Conservation (phyloP, 2,797 vertebrate genomes). For the Octomys mimax region DNA sequence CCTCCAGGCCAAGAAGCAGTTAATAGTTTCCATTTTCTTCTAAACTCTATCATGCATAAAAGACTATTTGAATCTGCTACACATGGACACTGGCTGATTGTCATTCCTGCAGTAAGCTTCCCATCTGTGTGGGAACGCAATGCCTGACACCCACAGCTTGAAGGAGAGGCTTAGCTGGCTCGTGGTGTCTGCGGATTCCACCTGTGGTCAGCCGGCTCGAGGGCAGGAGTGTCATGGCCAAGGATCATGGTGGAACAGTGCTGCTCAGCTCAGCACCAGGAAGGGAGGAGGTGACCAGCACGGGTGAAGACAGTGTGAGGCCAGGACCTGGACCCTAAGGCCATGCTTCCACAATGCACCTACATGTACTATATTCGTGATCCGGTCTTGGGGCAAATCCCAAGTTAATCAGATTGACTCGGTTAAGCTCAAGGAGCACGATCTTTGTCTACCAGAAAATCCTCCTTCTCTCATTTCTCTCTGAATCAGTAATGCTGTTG, state of each 20-base stretch:
- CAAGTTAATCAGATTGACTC: not conserved
- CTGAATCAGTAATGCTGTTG: not conserved
- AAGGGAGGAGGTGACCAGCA: not conserved
- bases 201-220: not conserved
- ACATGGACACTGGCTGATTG: not conserved
- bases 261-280: not conserved
- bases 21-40: not conserved
- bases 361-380: not conserved
- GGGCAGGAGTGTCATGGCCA: not conserved
- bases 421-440: not conserved
- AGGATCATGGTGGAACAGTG: not conserved
- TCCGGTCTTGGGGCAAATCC: not conserved
- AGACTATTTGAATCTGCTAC: not conserved
- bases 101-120: not conserved
- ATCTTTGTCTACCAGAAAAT: not conserved
- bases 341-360: not conserved
- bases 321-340: not conserved
- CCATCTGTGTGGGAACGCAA: not conserved
- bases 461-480: not conserved
- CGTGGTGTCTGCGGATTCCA: not conserved
- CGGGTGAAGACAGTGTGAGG: not conserved
- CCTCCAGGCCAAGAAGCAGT: not conserved
- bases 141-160: not conserved
- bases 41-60: not conserved
- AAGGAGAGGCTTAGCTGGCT: not conserved